These are phyloP conservation scores for Paedocypris micromegethes DNA, from an alignment of 2,797 vertebrate genomes.

Conservation along the genomic window DNA sequence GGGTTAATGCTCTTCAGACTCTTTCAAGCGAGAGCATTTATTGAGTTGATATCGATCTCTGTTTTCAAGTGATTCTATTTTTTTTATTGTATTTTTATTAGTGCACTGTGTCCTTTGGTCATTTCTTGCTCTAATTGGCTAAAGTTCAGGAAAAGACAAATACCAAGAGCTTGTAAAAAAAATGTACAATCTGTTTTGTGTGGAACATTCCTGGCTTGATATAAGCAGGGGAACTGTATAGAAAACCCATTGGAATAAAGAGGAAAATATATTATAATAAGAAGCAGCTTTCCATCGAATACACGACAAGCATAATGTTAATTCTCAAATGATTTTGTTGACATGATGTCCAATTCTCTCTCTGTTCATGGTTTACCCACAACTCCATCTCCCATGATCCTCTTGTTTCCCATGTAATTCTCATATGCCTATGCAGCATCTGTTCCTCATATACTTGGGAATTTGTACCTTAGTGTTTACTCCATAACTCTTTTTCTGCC, in stretches of 20 bases:
- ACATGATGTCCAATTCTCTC: no score
- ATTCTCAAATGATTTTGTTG: conserved; percentile 49
- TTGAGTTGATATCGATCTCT: conserved; percentile 18
- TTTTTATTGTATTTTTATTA: background rate
- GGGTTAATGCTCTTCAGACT: conserved; percentile 24
- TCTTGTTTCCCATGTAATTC: no score
- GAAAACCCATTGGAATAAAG: background rate
- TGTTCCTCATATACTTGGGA: no score
- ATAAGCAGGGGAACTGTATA: background rate
- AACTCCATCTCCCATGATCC: no score
- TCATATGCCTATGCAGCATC: no score
- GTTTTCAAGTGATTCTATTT: conserved; percentile 17
- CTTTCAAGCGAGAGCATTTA: conserved; percentile 8
- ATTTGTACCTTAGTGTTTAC: no score
- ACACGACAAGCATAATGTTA: conserved; percentile 47
- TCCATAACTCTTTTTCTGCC: no score
- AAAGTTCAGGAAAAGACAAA: conserved; percentile 8
- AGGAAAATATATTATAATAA: no score
- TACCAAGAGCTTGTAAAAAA: conserved; percentile 10
- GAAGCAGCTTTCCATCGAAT: background rate
- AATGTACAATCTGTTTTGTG: background rate
- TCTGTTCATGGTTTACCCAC: no score
- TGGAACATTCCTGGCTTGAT: conserved; percentile 7
- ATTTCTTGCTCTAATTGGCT: conserved; percentile 8
- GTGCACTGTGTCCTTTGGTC: conserved; percentile 2